Evolutionary conservation across 2,797 vertebrate genomes (phyloP).

Genomic region (Clarias laeviceps): DNA sequence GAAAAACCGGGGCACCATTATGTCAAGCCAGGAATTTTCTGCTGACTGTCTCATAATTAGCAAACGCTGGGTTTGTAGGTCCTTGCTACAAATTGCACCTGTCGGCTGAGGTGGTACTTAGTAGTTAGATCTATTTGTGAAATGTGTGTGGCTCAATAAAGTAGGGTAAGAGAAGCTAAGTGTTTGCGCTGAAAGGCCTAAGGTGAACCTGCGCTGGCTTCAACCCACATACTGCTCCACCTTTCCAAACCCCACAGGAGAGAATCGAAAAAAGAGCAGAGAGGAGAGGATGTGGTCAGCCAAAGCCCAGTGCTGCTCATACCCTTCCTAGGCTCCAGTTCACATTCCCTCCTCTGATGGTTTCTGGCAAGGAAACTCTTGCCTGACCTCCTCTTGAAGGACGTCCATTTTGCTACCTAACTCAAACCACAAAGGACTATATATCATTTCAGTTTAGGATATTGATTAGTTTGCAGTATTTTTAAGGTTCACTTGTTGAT

Average conservation of each 20-base stretch:
- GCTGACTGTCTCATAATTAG: slow-evolving; percentile 74
- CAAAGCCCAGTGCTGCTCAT: slow-evolving; percentile 62
- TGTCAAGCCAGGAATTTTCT: slow-evolving; percentile 70
- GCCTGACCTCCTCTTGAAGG: slow-evolving; percentile 75
- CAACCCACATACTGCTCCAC: slow-evolving; percentile 51
- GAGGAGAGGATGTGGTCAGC: slow-evolving; percentile 56
- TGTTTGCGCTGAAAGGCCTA: slow-evolving; percentile 58
- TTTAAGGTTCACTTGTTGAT: slow-evolving; percentile 51
- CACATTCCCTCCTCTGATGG: slow-evolving; percentile 51
- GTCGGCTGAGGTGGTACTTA: slow-evolving; percentile 71
- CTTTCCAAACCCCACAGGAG: slow-evolving; percentile 32
- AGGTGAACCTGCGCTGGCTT: slow-evolving; percentile 56
- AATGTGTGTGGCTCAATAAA: slow-evolving; percentile 69
- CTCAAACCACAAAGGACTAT: slow-evolving; percentile 54
- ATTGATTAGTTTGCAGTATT: slow-evolving; percentile 29
- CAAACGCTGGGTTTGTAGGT: slow-evolving; percentile 65
- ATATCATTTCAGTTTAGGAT: slow-evolving; percentile 43
- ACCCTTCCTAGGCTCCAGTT: slow-evolving; percentile 59
- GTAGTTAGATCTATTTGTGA: slow-evolving; percentile 68
- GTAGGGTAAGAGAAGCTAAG: slow-evolving; percentile 60
- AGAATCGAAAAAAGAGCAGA: slow-evolving; percentile 54
- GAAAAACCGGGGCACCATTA: slow-evolving; percentile 73
- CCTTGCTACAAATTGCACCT: slow-evolving; percentile 74
- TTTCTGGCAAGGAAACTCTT: slow-evolving; percentile 71
- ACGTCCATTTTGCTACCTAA: slow-evolving; percentile 63